Conservation (phyloP, 2,113 vertebrate genomes). For the Shinisaurus crocodilurus region DNA sequence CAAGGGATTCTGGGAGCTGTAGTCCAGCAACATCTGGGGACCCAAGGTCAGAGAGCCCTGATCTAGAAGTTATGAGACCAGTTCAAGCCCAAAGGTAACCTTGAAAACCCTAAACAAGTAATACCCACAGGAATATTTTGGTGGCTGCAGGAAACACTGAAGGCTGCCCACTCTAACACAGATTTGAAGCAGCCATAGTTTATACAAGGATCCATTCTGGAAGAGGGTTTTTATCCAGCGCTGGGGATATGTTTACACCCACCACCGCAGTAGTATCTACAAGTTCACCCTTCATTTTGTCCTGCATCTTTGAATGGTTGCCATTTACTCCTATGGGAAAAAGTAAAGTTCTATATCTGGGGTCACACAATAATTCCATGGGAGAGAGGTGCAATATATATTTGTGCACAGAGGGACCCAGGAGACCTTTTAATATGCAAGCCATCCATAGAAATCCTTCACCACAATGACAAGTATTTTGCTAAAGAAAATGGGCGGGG, state of each 20-base stretch:
- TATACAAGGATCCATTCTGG: constrained; percentile 28
- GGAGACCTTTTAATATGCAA: not conserved
- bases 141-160: constrained; percentile 65
- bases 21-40: too few relatives aligned
- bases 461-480: not conserved
- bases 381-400: not conserved
- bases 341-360: not conserved
- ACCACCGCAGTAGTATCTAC: not conserved
- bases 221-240: not conserved
- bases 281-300: not conserved
- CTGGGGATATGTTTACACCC: not conserved
- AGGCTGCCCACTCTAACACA: constrained; percentile 56
- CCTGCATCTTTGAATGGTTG: not conserved
- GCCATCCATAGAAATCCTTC: not conserved
- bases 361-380: not conserved
- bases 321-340: not conserved
- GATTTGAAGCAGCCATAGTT: constrained; percentile 45
- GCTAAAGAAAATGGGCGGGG: not conserved
- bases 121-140: constrained; percentile 51
- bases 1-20: too few relatives aligned
- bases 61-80: constrained; percentile 50
- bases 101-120: constrained; percentile 47
- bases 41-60: too few relatives aligned
- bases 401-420: too few relatives aligned
- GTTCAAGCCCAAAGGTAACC: constrained; percentile 54